Evolutionary conservation across 2,888 invertebrate genomes (phyloP), one percentile per base, ranked within the genome.

Genomic region (Alitta virens): DNA sequence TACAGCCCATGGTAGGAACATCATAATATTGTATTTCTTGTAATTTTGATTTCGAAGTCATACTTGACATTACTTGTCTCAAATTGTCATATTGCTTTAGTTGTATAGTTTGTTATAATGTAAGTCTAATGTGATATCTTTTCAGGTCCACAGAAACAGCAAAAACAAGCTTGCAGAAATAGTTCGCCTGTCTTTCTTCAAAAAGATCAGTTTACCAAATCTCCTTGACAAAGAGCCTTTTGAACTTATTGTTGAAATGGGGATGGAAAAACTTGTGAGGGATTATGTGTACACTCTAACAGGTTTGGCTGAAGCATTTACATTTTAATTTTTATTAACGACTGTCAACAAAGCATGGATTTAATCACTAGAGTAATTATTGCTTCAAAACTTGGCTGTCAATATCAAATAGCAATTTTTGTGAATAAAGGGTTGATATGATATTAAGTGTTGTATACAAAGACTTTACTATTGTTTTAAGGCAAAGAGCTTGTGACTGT

Each of bases 221-320:
- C 63, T 76, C 33, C 64, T 65, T 5, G 76, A 75, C 14, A 54
- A 67, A 5, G 65, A 68, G 43, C 74, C 77, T 2, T 64, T 77
- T 7, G 66, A 68, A 26, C 70, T 77, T 16, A 63, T 77, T 1
- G 74, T 72, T 12, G 78, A 78, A 64, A 74, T 77, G 38, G 78
- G 78, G 2, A 43, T 72, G 3, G 75, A 76, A 65, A 77, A 77
- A 60, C 63, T 78, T 9, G 64, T 67, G 1, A 65, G 72, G 25
- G 77, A 78, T 58, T 77, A 75, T 56, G 61, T 72, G 12, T 66
- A 69, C 56, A 60, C 70, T 1, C 71, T 78, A 53, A 49, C 76
- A 21, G 56, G 56, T 56, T 12, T 33, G 33, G 33, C 5, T 33
- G 33, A 12, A 33, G 33, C 5, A 33, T 33, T 33, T 33, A 33